Evolutionary conservation across 2,888 invertebrate species (phyloP).

Genomic region (Dione juno): DNA sequence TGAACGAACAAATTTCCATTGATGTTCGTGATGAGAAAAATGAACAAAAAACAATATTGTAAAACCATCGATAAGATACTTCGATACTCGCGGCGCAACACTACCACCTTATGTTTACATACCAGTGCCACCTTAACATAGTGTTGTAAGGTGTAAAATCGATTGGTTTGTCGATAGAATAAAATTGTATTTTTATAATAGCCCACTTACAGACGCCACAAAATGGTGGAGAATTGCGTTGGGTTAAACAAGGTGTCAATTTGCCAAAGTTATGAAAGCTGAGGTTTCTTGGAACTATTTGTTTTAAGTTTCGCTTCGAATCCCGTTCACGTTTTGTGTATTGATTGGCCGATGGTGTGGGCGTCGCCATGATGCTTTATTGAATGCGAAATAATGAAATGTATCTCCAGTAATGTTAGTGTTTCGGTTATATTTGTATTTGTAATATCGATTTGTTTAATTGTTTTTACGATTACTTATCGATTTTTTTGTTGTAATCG

Average conservation of each 20-base stretch:
- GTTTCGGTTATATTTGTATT: constrained; percentile 8
- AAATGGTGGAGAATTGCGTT: constrained; percentile 79
- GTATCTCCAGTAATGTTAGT: constrained; percentile 38
- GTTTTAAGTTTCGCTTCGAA: constrained; percentile 70
- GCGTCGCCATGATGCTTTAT: constrained; percentile 69
- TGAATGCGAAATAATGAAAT: constrained; percentile 55
- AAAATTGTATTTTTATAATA: constrained; percentile 70
- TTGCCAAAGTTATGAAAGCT: constrained; percentile 82
- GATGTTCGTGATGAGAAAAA: constrained; percentile 82
- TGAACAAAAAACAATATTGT: constrained; percentile 55
- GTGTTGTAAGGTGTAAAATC: constrained; percentile 48
- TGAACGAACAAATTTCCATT: constrained; percentile 82
- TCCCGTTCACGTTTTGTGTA: constrained; percentile 67
- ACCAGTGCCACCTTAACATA: constrained; percentile 44
- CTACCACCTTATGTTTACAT: constrained; percentile 51
- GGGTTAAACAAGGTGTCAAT: constrained; percentile 82
- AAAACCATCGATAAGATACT: constrained; percentile 76
- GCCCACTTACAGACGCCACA: constrained; percentile 80
- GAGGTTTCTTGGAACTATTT: constrained; percentile 79
- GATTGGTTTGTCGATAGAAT: constrained; percentile 33
- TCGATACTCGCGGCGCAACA: constrained; percentile 66
- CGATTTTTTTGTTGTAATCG: not conserved
- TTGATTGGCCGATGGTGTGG: constrained; percentile 64
- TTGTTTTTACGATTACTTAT: not conserved
- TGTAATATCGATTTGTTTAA: constrained; percentile 18